Percentiles rank a stretch among this genome's conserved stretches.
These are phyloP conservation scores for Bimastos eiseni DNA, from an alignment of 2,888 invertebrate species.

Conservation along the genomic window DNA sequence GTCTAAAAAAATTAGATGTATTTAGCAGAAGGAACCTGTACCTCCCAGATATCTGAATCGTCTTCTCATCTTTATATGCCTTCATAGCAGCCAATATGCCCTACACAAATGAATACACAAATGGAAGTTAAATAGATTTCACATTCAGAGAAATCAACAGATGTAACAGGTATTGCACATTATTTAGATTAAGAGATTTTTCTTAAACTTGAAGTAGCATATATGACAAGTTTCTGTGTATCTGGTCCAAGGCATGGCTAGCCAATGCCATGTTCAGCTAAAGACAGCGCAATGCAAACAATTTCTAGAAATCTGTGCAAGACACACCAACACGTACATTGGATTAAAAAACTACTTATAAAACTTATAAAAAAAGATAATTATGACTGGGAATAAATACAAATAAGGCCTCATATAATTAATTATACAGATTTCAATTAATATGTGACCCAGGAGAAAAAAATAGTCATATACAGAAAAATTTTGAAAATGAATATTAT, in stretches of 20 bases:
- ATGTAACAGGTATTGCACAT: background rate
- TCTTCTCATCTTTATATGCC: conserved; percentile 80
- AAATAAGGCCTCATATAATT: no score
- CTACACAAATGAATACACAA: conserved; percentile 33
- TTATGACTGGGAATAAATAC: no score
- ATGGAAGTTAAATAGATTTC: background rate
- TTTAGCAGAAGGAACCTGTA: conserved; percentile 42
- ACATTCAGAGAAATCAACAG: background rate
- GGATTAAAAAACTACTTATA: no score
- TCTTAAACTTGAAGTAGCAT: background rate
- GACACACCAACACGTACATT: no score
- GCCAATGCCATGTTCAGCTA: background rate
- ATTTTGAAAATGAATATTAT: no score
- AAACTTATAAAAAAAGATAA: no score
- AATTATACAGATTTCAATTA: no score
- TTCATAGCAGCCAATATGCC: conserved; percentile 87
- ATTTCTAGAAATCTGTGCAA: no score
- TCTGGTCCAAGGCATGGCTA: background rate
- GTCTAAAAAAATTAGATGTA: background rate
- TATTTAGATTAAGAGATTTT: background rate
- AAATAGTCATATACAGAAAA: no score
- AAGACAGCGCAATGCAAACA: background rate
- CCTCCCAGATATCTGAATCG: conserved; percentile 79
- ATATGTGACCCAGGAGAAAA: no score
- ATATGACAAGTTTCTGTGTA: background rate